Conservation (phyloP, 2,797 vertebrate genomes). For the Acrossocheilus fasciatus region DNA sequence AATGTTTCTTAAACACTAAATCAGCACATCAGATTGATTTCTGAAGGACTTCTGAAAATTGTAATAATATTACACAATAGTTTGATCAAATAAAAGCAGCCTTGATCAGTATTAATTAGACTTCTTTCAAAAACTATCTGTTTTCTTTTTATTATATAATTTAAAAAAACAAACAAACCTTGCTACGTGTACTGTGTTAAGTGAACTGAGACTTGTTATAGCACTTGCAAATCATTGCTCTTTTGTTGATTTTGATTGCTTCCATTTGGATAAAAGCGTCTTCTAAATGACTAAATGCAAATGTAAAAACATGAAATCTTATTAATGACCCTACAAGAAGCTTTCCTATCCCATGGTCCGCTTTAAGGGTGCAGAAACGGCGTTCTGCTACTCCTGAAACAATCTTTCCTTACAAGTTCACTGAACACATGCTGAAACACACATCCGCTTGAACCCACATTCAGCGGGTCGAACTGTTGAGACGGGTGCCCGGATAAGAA, state of each 20-base stretch:
- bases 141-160: no score
- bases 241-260: no score
- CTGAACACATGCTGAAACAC: conserved; percentile 51
- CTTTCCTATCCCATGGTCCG: background rate
- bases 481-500: conserved; percentile 77
- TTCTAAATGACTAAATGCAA: no score
- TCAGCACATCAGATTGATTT: background rate
- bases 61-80: background rate
- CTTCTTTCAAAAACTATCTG: no score
- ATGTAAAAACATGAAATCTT: background rate
- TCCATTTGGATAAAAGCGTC: no score
- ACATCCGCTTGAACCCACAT: conserved; percentile 58
- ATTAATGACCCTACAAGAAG: background rate
- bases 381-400: background rate
- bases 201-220: no score
- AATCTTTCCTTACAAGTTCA: conserved; percentile 26
- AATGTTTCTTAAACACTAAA: background rate
- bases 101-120: background rate
- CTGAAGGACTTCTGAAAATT: background rate
- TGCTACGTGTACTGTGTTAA: no score
- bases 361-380: background rate
- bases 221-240: no score
- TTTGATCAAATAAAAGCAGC: background rate
- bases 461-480: conserved; percentile 57
- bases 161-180: no score